These are phyloP conservation scores for Heterodera schachtii DNA, from an alignment of 1,140 invertebrate genomes.

Conservation along the genomic window DNA sequence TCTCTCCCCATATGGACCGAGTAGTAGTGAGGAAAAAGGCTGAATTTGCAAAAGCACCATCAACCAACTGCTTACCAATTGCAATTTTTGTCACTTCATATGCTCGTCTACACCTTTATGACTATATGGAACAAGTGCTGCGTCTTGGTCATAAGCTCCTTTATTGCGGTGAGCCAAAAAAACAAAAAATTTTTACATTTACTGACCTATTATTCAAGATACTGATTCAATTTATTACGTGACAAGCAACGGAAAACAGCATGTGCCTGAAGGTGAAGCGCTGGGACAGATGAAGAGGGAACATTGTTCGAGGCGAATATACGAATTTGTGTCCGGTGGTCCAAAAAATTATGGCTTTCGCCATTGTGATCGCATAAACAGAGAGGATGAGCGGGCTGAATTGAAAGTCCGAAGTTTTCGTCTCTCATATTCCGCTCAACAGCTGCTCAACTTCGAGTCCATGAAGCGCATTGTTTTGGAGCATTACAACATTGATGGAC, in stretches of 20 bases:
- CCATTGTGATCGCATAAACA: neutral
- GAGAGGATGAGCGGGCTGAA: neutral
- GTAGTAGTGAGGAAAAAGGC: neutral
- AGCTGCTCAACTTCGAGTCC: neutral
- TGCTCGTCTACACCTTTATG: slow-evolving; percentile 12
- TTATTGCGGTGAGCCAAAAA: no score
- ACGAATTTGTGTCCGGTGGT: no score
- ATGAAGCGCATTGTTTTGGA: neutral
- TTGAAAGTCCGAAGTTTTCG: slow-evolving; percentile 5
- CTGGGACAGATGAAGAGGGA: slow-evolving; percentile 21
- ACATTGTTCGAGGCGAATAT: neutral
- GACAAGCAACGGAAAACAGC: no score
- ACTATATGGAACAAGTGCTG: slow-evolving; percentile 10
- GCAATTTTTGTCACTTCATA: slow-evolving; percentile 13
- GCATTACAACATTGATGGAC: slow-evolving; percentile 2
- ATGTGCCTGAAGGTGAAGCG: neutral
- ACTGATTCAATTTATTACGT: slow-evolving; percentile 1
- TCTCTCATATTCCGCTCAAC: slow-evolving; percentile 4
- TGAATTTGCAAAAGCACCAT: slow-evolving; percentile 11
- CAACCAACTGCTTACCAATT: neutral
- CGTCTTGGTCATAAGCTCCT: neutral
- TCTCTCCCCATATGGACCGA: neutral
- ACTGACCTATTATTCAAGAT: neutral
- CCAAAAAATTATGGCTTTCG: slow-evolving; percentile 1
- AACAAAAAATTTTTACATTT: no score